Evolutionary conservation across 2,113 vertebrate species (phyloP).

Genomic region (Peromyscus californicus): DNA sequence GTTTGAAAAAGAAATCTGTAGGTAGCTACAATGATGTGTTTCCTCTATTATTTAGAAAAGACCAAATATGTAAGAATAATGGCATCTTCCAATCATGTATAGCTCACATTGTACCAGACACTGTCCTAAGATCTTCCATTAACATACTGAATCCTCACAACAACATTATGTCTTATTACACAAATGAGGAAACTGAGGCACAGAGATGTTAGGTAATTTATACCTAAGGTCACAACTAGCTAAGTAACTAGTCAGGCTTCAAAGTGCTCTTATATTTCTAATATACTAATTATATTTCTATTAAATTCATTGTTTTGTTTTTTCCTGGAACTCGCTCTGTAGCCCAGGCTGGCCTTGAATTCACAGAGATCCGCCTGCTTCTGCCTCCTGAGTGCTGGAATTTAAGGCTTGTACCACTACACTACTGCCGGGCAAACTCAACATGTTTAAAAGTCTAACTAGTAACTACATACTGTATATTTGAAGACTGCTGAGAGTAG

Average conservation of each 20-base stretch:
- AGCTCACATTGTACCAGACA: not conserved
- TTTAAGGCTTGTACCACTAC: not conserved
- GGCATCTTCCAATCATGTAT: not conserved
- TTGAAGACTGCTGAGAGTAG: not conserved
- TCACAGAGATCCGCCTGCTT: not conserved
- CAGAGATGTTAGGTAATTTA: conserved; percentile 18
- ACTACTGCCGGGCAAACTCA: not conserved
- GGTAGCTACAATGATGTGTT: not conserved
- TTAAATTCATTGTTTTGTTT: not conserved
- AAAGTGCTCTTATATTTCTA: conserved; percentile 20
- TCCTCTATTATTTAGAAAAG: conserved; percentile 14
- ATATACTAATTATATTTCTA: conserved; percentile 18
- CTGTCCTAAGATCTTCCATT: not conserved
- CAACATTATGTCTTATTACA: not conserved
- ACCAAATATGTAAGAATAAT: not conserved
- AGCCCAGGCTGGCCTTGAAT: not conserved
- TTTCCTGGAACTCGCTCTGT: not conserved
- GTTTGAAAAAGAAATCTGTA: conserved; percentile 44
- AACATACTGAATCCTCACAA: not conserved
- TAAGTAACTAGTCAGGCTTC: not conserved
- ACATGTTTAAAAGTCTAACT: not conserved
- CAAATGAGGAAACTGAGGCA: not conserved
- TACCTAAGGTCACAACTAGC: not conserved
- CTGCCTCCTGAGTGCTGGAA: not conserved
- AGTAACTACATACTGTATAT: not conserved